Conservation (phyloP, 2,113 vertebrate species). For the Corydoras sp. region DNA sequence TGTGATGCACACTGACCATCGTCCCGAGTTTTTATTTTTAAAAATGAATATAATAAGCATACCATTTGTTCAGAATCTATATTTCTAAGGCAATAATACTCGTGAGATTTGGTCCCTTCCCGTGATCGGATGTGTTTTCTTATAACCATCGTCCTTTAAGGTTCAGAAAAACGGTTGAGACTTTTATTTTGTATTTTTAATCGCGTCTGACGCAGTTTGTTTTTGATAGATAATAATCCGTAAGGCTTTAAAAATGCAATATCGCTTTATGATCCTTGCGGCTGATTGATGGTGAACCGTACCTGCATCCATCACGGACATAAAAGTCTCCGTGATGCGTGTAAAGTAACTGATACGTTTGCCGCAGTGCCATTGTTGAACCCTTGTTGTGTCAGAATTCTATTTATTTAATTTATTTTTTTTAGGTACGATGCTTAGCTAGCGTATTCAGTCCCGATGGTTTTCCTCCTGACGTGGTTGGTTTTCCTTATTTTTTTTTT, state of each 20-base stretch:
- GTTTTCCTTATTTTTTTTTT: not conserved
- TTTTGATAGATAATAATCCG: slow-evolving; percentile 43
- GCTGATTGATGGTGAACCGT: slow-evolving; percentile 35
- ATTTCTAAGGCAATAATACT: no score
- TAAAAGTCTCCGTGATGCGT: slow-evolving; percentile 46
- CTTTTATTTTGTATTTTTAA: slow-evolving; percentile 6
- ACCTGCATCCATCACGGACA: slow-evolving; percentile 51
- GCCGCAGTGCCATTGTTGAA: slow-evolving; percentile 60
- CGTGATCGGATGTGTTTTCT: no score
- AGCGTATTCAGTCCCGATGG: slow-evolving; percentile 34
- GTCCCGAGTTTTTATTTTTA: no score
- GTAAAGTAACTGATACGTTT: slow-evolving; percentile 61
- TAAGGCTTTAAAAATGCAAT: slow-evolving; percentile 51
- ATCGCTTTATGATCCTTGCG: slow-evolving; percentile 57
- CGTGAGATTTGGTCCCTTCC: no score
- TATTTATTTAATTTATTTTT: no score
- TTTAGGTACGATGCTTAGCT: slow-evolving; percentile 48
- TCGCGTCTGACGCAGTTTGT: slow-evolving; percentile 40
- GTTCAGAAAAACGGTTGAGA: not conserved
- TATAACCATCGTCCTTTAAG: no score
- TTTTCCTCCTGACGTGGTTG: slow-evolving; percentile 31
- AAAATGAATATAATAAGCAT: not conserved
- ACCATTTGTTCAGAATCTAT: not conserved
- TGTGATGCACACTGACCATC: slow-evolving; percentile 10
- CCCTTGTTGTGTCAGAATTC: slow-evolving; percentile 49